Percentiles rank a stretch among this genome's conserved stretches.
Conservation (phyloP, 2,113 vertebrate genomes). For the Microtus richardsoni region DNA sequence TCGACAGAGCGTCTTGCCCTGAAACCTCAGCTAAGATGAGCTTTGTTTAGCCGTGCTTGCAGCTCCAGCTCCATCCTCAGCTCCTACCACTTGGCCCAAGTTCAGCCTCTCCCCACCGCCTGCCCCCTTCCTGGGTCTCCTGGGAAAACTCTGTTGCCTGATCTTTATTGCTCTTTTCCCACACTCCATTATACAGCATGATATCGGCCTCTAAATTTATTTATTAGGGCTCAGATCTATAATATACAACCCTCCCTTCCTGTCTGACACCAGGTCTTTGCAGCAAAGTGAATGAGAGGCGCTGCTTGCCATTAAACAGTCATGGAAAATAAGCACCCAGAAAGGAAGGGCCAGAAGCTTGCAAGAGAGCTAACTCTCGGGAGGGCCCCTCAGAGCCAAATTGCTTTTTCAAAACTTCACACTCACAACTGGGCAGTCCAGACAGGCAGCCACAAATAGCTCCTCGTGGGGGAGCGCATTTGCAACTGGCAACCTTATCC, state of each 20-base stretch:
- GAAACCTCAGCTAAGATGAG: conserved; percentile 25
- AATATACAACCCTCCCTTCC: conserved; percentile 69
- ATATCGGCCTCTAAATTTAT: conserved; percentile 75
- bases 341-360: conserved; percentile 53
- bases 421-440: conserved; percentile 50
- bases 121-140: conserved; percentile 43
- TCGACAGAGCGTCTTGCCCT: background rate
- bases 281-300: background rate
- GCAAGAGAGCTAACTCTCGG: conserved; percentile 38
- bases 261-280: conserved; percentile 52
- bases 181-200: conserved; percentile 73
- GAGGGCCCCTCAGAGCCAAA: conserved; percentile 65
- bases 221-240: conserved; percentile 75
- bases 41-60: conserved; percentile 7
- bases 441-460: conserved; percentile 57
- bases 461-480: conserved; percentile 11
- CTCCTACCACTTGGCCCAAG: conserved; percentile 69
- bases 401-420: conserved; percentile 74
- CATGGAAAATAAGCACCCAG: conserved; percentile 54
- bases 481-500: conserved; percentile 50
- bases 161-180: conserved; percentile 79
- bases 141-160: conserved; percentile 67
- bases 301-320: conserved; percentile 51
- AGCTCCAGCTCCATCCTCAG: conserved; percentile 29
- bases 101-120: conserved; percentile 50